phyloP scores from a whole-genome alignment of 2,113 vertebrate species.

The Osmerus mordax region DNA sequence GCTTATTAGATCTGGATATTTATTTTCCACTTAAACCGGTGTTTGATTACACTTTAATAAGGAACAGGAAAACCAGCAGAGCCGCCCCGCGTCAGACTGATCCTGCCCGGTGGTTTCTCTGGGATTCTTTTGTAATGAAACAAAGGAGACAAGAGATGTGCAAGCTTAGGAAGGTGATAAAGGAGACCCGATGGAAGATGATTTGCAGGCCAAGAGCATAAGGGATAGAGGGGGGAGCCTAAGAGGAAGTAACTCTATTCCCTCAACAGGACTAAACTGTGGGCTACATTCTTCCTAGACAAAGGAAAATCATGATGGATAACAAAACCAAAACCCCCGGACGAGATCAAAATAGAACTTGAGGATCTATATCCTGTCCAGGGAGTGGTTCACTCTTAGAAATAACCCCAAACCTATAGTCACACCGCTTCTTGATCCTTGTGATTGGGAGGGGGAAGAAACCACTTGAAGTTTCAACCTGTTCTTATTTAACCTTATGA shows the following conservation, averaged over 20 bases:
- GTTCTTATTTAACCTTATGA: neutral
- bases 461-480: neutral
- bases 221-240: slow-evolving; percentile 15
- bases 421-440: neutral
- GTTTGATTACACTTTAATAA: slow-evolving; percentile 98
- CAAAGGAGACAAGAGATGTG: slow-evolving; percentile 76
- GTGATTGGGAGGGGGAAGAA: neutral
- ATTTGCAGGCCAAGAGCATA: slow-evolving; percentile 43
- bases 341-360: slow-evolving; percentile 23
- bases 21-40: slow-evolving; percentile 97
- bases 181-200: slow-evolving; percentile 64
- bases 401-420: slow-evolving; percentile 26
- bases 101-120: slow-evolving; percentile 82
- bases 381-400: slow-evolving; percentile 24
- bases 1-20: slow-evolving; percentile 98
- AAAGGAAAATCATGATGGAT: slow-evolving; percentile 28
- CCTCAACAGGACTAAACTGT: slow-evolving; percentile 32
- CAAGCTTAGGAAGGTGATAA: slow-evolving; percentile 75
- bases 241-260: slow-evolving; percentile 34
- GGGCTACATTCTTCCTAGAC: neutral
- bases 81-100: slow-evolving; percentile 82
- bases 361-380: neutral
- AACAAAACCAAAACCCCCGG: slow-evolving; percentile 35
- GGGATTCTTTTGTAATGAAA: slow-evolving; percentile 87
- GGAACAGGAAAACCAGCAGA: slow-evolving; percentile 80